Conservation (phyloP, 1,140 invertebrate genomes). For the Diabrotica virgifera region DNA sequence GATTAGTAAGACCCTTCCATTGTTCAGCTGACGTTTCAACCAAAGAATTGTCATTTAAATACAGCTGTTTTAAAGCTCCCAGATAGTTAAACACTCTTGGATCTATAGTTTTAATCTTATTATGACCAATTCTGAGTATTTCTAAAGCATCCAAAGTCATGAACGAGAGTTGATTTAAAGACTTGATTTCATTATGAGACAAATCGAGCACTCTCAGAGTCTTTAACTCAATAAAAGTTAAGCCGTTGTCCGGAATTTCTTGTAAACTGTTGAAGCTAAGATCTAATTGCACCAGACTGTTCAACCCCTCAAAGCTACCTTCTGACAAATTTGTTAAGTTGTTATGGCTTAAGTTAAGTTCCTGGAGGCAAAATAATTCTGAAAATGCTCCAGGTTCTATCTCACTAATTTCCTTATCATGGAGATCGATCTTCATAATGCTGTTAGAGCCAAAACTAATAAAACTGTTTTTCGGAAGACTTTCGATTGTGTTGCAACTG, state of each 20-base stretch:
- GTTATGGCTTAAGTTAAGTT: conserved; percentile 22
- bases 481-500: conserved; percentile 14
- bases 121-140: background rate
- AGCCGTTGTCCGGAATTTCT: background rate
- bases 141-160: conserved; percentile 5
- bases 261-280: conserved; percentile 17
- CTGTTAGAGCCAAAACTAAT: conserved; percentile 21
- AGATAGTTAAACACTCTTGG: conserved; percentile 3
- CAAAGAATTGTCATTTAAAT: conserved; percentile 9
- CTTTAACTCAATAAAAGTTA: conserved; percentile 10
- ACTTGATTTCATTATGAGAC: conserved; percentile 8
- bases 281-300: conserved; percentile 20
- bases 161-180: background rate
- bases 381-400: conserved; percentile 23
- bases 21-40: conserved; percentile 1
- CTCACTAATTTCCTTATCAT: conserved; percentile 19
- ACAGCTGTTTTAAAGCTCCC: background rate
- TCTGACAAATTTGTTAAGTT: conserved; percentile 20
- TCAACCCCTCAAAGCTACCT: conserved; percentile 18
- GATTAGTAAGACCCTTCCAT: conserved; percentile 6
- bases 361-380: conserved; percentile 20
- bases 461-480: conserved; percentile 22
- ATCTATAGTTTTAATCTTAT: conserved; percentile 5
- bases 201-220: conserved; percentile 9
- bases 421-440: conserved; percentile 21